A percentile compares a stretch with the other conserved stretches of the same genome.
These are phyloP conservation scores for Lepidostoma basale DNA, from an alignment of 1,140 invertebrate genomes.

Conservation along the genomic window DNA sequence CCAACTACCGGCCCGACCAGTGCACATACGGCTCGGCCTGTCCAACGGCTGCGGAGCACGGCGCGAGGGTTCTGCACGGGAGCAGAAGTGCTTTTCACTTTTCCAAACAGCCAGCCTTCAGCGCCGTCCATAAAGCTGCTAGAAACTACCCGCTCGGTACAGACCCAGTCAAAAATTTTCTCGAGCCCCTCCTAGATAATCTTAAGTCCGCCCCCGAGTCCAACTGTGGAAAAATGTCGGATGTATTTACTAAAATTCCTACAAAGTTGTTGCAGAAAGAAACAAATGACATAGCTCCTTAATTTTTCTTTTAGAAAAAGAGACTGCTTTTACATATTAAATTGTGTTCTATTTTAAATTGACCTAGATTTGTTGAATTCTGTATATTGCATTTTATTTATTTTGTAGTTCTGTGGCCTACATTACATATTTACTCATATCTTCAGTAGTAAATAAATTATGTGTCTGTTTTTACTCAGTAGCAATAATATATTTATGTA, in stretches of 20 bases:
- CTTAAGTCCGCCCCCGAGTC: slow-evolving; percentile 34
- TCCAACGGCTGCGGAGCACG: slow-evolving; percentile 72
- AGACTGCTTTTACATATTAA: too few species aligned
- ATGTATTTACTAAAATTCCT: slow-evolving; percentile 38
- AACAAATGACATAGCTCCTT: background rate
- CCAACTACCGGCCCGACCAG: slow-evolving; percentile 93
- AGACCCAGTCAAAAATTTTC: slow-evolving; percentile 40
- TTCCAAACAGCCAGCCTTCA: slow-evolving; percentile 84
- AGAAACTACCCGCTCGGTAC: slow-evolving; percentile 38
- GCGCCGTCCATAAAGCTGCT: slow-evolving; percentile 51
- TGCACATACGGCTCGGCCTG: slow-evolving; percentile 94
- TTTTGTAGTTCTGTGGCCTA: too few species aligned
- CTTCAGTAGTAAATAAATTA: too few species aligned
- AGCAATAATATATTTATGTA: too few species aligned
- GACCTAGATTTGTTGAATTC: too few species aligned
- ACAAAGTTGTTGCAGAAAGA: slow-evolving; percentile 15
- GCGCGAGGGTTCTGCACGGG: slow-evolving; percentile 86
- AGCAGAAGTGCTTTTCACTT: slow-evolving; percentile 85
- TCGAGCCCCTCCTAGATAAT: slow-evolving; percentile 25
- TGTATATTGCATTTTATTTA: too few species aligned
- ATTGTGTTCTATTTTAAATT: too few species aligned
- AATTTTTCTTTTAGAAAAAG: too few species aligned
- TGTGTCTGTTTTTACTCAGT: too few species aligned
- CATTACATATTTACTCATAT: too few species aligned
- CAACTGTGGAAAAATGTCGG: slow-evolving; percentile 41